Evolutionary conservation across 2,113 vertebrate genomes (phyloP).

Genomic region (Takifugu bimaculatus): DNA sequence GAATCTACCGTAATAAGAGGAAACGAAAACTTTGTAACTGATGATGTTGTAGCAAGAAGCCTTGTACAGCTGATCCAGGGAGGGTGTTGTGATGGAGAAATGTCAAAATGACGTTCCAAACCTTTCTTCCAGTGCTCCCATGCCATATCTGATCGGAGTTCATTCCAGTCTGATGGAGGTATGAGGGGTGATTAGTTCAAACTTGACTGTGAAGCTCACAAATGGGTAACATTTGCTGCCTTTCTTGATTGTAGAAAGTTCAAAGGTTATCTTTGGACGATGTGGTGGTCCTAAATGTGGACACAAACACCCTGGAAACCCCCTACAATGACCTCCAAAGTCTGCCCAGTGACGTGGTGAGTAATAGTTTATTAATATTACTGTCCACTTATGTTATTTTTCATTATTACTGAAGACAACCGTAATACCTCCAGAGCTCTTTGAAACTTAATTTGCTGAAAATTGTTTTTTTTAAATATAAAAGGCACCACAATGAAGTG

Average conservation of each 20-base stretch:
- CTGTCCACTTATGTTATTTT: background rate
- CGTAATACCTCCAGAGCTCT: too few relatives aligned
- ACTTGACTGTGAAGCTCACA: too few relatives aligned
- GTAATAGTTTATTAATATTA: constrained; percentile 26
- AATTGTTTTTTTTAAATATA: too few relatives aligned
- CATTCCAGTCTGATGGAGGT: constrained; percentile 74
- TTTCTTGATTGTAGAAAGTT: constrained; percentile 78
- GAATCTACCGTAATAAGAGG: too few relatives aligned
- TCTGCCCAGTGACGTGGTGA: constrained; percentile 93
- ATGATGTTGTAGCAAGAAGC: too few relatives aligned
- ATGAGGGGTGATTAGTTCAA: background rate
- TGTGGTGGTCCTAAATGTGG: constrained; percentile 88
- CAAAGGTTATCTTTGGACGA: constrained; percentile 84
- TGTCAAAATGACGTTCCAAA: too few relatives aligned
- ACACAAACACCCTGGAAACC: constrained; percentile 94
- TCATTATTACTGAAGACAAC: too few relatives aligned
- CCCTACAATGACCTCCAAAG: constrained; percentile 95
- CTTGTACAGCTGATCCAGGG: too few relatives aligned
- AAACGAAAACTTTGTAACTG: too few relatives aligned
- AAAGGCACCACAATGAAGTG: too few relatives aligned
- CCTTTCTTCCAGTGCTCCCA: constrained; percentile 57
- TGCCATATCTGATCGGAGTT: constrained; percentile 75
- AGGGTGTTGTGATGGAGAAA: too few relatives aligned
- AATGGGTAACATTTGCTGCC: background rate
- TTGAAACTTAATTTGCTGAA: too few relatives aligned